Evolutionary conservation across 2,113 vertebrate genomes (phyloP).

Genomic region (Montifringilla adamsi): DNA sequence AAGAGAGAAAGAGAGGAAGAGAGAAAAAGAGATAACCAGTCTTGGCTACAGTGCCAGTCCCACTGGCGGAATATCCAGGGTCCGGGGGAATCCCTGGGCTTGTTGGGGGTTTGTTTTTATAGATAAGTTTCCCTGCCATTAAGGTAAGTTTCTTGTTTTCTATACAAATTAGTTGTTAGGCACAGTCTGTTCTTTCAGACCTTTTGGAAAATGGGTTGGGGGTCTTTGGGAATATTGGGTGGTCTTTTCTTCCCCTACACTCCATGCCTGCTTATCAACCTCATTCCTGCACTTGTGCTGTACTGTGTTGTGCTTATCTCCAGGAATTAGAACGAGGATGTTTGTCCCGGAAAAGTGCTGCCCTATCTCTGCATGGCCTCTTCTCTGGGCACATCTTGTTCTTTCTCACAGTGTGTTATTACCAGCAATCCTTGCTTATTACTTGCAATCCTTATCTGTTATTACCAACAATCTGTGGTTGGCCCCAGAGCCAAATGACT

Average conservation of each 20-base stretch:
- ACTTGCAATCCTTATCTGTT: background rate
- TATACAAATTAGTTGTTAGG: background rate
- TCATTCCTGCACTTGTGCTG: background rate
- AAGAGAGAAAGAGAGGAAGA: background rate
- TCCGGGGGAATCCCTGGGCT: rapidly evolving
- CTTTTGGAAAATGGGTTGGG: background rate
- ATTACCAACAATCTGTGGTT: background rate
- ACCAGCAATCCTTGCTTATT: background rate
- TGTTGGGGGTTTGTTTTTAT: background rate
- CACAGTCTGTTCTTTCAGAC: background rate
- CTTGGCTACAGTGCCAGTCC: background rate
- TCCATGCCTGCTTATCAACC: background rate
- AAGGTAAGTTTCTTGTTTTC: background rate
- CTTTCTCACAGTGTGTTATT: background rate
- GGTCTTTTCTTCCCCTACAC: background rate
- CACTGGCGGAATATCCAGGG: background rate
- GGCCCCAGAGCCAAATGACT: background rate
- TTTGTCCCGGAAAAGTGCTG: background rate
- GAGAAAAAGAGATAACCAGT: background rate
- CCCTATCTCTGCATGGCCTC: background rate
- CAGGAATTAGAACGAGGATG: background rate
- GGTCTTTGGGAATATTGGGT: background rate
- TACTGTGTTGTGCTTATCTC: background rate
- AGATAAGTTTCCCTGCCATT: background rate
- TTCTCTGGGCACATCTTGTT: background rate